phyloP scores from a whole-genome alignment of 2,888 invertebrate species.

The Diogma glabrata region DNA sequence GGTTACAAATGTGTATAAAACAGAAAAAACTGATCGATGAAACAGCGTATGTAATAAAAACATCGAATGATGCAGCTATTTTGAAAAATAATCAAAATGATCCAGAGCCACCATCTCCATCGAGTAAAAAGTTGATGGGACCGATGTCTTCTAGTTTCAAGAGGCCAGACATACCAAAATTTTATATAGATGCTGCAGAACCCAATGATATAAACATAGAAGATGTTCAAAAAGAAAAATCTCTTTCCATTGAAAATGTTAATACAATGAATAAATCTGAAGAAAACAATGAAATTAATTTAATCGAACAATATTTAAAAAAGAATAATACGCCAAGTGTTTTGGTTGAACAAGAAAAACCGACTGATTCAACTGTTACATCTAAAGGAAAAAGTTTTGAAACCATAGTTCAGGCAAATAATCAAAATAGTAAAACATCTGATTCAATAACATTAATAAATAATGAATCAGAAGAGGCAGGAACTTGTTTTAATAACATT shows the following conservation, averaged over 20 bases:
- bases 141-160: slow-evolving; percentile 36
- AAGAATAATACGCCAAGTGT: slow-evolving; percentile 26
- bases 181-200: slow-evolving; percentile 14
- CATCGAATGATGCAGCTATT: too few species aligned
- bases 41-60: slow-evolving; percentile 33
- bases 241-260: too few species aligned
- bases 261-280: background rate
- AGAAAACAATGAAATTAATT: slow-evolving; percentile 22
- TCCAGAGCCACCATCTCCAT: slow-evolving; percentile 43
- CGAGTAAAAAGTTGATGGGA: slow-evolving; percentile 45
- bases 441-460: too few species aligned
- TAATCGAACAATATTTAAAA: slow-evolving; percentile 31
- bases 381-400: too few species aligned
- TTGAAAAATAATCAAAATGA: too few species aligned
- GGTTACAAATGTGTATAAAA: slow-evolving; percentile 65
- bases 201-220: too few species aligned
- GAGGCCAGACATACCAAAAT: slow-evolving; percentile 29
- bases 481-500: slow-evolving; percentile 23
- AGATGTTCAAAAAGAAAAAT: too few species aligned
- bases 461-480: too few species aligned
- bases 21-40: slow-evolving; percentile 45
- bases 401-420: too few species aligned
- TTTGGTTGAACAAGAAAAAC: too few species aligned
- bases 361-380: too few species aligned
- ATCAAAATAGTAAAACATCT: too few species aligned